phyloP scores from a whole-genome alignment of 2,797 vertebrate genomes.

The Momotus momota region DNA sequence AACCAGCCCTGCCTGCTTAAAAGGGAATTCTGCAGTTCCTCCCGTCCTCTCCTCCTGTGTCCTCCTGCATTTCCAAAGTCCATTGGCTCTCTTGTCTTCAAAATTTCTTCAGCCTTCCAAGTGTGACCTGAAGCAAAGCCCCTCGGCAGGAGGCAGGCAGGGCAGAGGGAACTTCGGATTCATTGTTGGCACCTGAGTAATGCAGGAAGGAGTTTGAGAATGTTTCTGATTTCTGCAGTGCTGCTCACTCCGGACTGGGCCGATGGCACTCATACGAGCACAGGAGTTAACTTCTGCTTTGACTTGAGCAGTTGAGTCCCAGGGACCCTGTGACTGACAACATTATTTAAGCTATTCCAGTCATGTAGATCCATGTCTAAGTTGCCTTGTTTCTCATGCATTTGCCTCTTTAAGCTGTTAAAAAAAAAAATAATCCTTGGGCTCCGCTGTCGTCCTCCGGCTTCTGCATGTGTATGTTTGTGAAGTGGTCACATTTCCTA shows the following conservation, averaged over 20 bases:
- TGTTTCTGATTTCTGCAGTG: background rate
- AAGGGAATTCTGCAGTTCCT: background rate
- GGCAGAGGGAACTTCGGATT: background rate
- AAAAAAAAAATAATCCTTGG: background rate
- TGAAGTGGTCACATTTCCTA: background rate
- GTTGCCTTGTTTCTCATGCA: background rate
- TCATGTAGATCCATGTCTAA: background rate
- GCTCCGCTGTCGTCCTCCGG: background rate
- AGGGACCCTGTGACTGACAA: background rate
- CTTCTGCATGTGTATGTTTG: background rate
- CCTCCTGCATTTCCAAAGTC: background rate
- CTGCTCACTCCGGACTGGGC: background rate
- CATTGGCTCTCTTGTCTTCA: fast-evolving
- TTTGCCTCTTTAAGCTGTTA: background rate
- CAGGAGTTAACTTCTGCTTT: background rate
- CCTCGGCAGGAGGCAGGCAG: background rate
- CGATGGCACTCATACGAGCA: background rate
- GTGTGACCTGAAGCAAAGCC: background rate
- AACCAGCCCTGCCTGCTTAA: background rate
- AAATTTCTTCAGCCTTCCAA: background rate
- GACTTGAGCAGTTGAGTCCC: background rate
- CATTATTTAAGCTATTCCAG: background rate
- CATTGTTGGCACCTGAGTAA: background rate
- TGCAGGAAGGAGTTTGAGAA: background rate
- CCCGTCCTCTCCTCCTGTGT: background rate